phyloP scores from a whole-genome alignment of 1,140 invertebrate genomes.

The Drosophila quadrilineata region DNA sequence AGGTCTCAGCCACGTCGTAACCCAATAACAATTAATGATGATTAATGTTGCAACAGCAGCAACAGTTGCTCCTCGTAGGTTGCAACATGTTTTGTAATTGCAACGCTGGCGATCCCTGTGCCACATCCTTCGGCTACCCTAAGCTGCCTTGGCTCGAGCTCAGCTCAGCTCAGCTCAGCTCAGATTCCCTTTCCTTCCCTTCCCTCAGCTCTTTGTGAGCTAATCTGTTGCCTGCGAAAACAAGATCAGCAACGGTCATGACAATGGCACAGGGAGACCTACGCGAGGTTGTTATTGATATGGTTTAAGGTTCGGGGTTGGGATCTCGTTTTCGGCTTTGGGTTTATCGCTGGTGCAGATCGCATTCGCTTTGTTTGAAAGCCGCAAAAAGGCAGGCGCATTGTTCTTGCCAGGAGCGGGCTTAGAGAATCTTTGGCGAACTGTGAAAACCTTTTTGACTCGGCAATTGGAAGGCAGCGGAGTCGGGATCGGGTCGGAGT shows the following conservation, averaged over 20 bases:
- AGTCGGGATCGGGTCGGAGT: neutral
- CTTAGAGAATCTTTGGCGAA: slow-evolving; percentile 10
- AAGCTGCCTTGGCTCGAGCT: slow-evolving; percentile 74
- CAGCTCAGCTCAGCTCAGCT: slow-evolving; percentile 20
- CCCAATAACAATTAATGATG: slow-evolving; percentile 69
- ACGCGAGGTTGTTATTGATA: slow-evolving; percentile 78
- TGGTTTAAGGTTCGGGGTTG: too few species aligned
- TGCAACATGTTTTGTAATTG: slow-evolving; percentile 75
- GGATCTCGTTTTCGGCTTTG: too few species aligned
- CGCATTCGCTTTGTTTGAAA: slow-evolving; percentile 60
- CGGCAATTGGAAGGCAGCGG: slow-evolving; percentile 71
- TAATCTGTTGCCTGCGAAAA: slow-evolving; percentile 71
- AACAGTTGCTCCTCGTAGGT: slow-evolving; percentile 41
- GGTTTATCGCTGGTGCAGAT: slow-evolving; percentile 47
- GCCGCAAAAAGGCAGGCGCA: slow-evolving; percentile 70
- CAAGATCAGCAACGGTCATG: slow-evolving; percentile 77
- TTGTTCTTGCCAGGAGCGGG: slow-evolving; percentile 46
- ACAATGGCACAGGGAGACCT: neutral
- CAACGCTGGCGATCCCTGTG: slow-evolving; percentile 1
- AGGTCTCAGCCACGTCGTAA: slow-evolving; percentile 40
- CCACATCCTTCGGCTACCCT: slow-evolving; percentile 59
- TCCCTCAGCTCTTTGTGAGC: too few species aligned
- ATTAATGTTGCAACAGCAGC: slow-evolving; percentile 50
- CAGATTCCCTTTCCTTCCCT: neutral
- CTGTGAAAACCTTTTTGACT: slow-evolving; percentile 81